Base-by-base conservation (phyloP, 2,113 vertebrate species). In the Poeciliopsis retropinna region DNA sequence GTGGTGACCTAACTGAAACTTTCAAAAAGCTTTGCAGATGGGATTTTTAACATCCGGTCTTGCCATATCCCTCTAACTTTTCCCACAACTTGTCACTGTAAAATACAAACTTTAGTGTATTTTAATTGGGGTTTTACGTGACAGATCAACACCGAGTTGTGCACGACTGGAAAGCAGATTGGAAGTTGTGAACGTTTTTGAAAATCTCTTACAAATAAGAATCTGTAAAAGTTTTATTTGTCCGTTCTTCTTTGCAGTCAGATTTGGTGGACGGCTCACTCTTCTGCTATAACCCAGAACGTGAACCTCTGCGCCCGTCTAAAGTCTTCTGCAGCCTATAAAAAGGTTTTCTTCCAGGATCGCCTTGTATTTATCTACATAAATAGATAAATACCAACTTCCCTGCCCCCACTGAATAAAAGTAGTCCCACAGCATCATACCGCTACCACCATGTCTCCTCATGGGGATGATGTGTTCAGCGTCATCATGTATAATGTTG, bases 1-100 rank as follows among this genome's bases (percentile, higher is more conserved):
- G 62, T 30, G 4, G 76, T 63, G 72, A 60, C 64, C 54, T 78
- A 27, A 17, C 54, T 44, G 64, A 72, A 81, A 79, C 61, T 28
- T 30, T 77, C 83, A 37, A 65, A 85, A 22, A 2, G 73, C 72
- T 81, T 29, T 28, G 25, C 73, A 39, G 77, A 39, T 72, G 80
- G 73, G 29, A 22, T 62, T 75, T 85, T 75, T 34, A 2, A 60
- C 63, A 34, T 6, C 17, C 5, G 61, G 37, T 29, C 37, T 67
- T 57, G 51, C 17, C 51, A n/a, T n/a, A 57, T n/a, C 25, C 39
- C 51, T 10, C 9, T n/a, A 25, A 54, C 17, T 6, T 54, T n/a
- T n/a, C 25, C 17, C 51, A 54, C 22, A n/a, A 8, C 25, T 57
- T 57, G 25, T n/a, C 25, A 57, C 22, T 9, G 0, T 57, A 57